A percentile compares a stretch with the other conserved stretches of the same genome.
Evolutionary conservation across 2,888 invertebrate genomes (phyloP).

Genomic region (Plebejus anna): DNA sequence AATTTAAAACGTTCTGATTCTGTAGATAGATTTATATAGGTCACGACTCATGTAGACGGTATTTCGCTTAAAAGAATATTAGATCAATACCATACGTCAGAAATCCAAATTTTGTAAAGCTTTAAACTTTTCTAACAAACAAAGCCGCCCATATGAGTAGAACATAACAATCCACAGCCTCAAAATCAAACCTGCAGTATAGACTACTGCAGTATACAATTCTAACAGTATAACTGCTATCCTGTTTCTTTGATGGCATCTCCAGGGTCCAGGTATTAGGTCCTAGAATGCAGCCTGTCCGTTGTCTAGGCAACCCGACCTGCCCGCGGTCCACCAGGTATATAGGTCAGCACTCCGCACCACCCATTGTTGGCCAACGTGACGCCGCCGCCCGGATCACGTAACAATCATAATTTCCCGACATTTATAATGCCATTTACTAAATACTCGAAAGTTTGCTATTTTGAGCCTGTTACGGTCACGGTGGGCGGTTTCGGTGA

Average conservation of each 20-base stretch:
- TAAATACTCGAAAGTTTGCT: conserved; percentile 20
- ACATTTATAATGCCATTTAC: conserved; percentile 22
- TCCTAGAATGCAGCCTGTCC: neutral
- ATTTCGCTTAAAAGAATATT: neutral
- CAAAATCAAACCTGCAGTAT: too few species aligned
- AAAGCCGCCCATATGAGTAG: too few species aligned
- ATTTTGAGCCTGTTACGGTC: neutral
- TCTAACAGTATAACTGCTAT: too few species aligned
- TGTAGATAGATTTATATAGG: neutral
- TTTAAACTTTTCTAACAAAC: too few species aligned
- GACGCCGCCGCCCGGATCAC: conserved; percentile 7
- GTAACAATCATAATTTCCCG: conserved; percentile 24
- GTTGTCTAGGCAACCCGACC: neutral
- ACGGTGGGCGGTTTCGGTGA: neutral
- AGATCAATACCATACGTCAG: too few species aligned
- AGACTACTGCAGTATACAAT: too few species aligned
- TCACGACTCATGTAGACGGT: neutral
- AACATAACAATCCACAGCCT: too few species aligned
- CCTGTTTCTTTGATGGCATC: neutral
- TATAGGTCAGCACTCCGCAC: conserved; percentile 18
- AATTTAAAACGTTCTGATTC: neutral
- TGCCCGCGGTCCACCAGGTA: conserved; percentile 21
- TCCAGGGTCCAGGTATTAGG: neutral
- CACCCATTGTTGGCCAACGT: conserved; percentile 22
- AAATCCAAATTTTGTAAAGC: too few species aligned